These are phyloP conservation scores for Piaya cayana DNA, from an alignment of 2,113 vertebrate species.

Conservation along the genomic window DNA sequence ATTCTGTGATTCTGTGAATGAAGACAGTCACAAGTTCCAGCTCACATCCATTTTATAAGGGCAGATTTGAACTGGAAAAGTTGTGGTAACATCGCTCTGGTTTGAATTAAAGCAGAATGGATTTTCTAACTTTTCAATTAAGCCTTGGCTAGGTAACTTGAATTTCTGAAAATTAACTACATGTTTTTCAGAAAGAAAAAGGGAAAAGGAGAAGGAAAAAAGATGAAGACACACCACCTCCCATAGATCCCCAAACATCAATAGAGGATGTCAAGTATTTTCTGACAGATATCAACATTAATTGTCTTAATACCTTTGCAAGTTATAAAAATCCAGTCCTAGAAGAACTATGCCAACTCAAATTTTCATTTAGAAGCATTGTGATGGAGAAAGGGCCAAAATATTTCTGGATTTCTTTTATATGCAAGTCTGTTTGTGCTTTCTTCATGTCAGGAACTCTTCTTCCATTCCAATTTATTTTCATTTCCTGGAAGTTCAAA, in stretches of 20 bases:
- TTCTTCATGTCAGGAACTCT: background rate
- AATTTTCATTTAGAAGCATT: background rate
- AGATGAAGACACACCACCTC: background rate
- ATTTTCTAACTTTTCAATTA: too few species aligned
- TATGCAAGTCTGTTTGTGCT: background rate
- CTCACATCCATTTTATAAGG: too few species aligned
- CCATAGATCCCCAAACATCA: background rate
- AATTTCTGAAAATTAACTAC: too few species aligned
- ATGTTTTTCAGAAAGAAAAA: too few species aligned
- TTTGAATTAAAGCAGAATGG: too few species aligned
- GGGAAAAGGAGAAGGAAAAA: too few species aligned
- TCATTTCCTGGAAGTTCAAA: background rate
- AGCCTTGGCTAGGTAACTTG: too few species aligned
- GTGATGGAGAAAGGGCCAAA: background rate
- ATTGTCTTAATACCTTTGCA: background rate
- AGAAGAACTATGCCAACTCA: background rate
- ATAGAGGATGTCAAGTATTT: background rate
- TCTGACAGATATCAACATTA: background rate
- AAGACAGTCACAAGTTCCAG: too few species aligned
- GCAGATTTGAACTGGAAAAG: too few species aligned
- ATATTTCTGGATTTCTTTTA: background rate
- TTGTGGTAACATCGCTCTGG: too few species aligned
- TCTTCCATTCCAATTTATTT: background rate
- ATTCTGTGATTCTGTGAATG: too few species aligned
- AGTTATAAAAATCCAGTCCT: background rate